Base-by-base conservation (phyloP, 1,140 invertebrate genomes). In the Campoletis sonorensis region DNA sequence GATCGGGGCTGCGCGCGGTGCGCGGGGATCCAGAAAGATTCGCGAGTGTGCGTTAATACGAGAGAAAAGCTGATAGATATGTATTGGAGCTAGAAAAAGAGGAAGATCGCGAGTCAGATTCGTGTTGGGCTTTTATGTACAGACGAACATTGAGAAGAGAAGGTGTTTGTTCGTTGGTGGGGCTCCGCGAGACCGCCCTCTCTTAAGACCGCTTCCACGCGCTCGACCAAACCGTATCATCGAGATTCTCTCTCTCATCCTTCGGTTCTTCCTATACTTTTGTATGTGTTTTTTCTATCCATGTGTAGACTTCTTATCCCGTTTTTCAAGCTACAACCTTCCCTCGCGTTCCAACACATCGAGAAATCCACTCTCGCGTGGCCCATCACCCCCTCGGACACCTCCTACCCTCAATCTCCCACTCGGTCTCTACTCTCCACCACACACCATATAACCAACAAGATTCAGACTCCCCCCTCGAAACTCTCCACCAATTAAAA, bases 401-500 rank as follows among this genome's bases (percentile, higher is more conserved):
- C 79, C 82, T 85, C 81, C 86, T 81, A 83, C 86, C 61, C 61
- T 64, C 51, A 81, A n/a, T 54, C 80, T 70, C 81, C 72, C 72
- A 80, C 82, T 78, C 86, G 77, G 81, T 81, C 68, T 68, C 78
- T 21, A 79, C 78, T 79, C 78, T 79, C 80, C 71, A 64, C 30
- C 75, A 45, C 71, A n/a, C 21, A 61, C 15, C 30, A 54, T 21
- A 33, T 70, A 70, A 70, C 67, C 67, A 70, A 81, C 83, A 75
- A 75, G 68, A 81, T 58, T 83, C 83, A 81, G 84, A 83, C 84
- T 54, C 82, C 83, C 80, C 82, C 83, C 80, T 81, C 27, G 82
- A 73, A 70, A 77, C 84, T 87, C 86, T 87, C 88, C 87, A 88
- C 91, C 91, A 92, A 91, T 92, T 91, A 91, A 92, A 92, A 91